Conservation (phyloP, 1,140 invertebrate species). For the Plodia interpunctella region DNA sequence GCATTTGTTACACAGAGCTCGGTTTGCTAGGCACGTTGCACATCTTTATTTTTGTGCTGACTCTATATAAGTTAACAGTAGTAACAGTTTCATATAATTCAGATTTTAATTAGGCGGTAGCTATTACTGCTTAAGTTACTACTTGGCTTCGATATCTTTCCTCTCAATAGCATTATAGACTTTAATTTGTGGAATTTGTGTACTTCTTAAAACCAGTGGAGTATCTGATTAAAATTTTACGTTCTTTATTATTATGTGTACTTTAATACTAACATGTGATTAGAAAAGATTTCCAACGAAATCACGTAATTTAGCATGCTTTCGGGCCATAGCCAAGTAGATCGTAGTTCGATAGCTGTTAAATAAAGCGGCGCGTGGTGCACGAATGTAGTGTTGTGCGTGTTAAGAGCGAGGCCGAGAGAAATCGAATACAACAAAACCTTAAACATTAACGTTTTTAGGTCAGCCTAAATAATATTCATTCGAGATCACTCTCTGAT, state of each 20-base stretch:
- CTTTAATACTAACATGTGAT: background rate
- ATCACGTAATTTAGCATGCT: background rate
- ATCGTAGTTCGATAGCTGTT: background rate
- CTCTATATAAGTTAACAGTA: too few species aligned
- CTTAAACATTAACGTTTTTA: conserved; percentile 21
- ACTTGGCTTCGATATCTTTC: too few species aligned
- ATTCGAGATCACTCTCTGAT: background rate
- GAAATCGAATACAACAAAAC: conserved; percentile 56
- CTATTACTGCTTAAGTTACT: too few species aligned
- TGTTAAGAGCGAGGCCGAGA: conserved; percentile 57
- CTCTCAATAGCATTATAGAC: too few species aligned
- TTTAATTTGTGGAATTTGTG: too few species aligned
- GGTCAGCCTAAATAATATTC: conserved; percentile 3
- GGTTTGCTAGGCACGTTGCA: conserved; percentile 1
- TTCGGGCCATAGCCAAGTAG: background rate
- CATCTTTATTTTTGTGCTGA: background rate
- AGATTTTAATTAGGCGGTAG: too few species aligned
- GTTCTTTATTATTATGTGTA: background rate
- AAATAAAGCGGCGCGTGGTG: conserved; percentile 22
- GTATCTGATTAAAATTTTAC: too few species aligned
- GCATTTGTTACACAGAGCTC: conserved; percentile 15
- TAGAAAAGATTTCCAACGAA: background rate
- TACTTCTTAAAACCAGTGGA: too few species aligned
- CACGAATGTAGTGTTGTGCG: conserved; percentile 42
- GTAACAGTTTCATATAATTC: too few species aligned